phyloP scores from a whole-genome alignment of 2,113 vertebrate genomes.

The Salvelinus namaycush region DNA sequence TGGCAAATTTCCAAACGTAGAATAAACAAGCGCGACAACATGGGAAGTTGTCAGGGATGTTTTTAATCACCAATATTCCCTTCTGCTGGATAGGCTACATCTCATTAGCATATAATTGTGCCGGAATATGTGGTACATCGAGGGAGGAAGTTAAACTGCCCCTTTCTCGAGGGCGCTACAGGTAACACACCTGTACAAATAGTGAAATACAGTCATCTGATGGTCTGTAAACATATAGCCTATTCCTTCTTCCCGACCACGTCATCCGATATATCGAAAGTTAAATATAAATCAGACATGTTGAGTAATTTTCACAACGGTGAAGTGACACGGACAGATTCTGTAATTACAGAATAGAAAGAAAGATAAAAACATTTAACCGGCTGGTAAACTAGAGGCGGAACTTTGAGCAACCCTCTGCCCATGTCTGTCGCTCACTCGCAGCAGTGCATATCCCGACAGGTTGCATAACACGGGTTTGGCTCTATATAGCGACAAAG shows the following conservation, averaged over 20 bases:
- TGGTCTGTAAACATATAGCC: neutral
- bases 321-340: neutral
- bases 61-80: neutral
- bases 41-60: neutral
- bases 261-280: neutral
- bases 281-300: too few relatives aligned
- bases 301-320: neutral
- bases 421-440: neutral
- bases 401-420: neutral
- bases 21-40: conserved; percentile 3
- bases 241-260: neutral
- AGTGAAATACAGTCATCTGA: neutral
- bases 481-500: conserved; percentile 1
- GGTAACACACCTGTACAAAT: conserved; percentile 73
- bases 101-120: conserved; percentile 14
- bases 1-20: neutral
- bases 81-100: neutral
- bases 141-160: neutral
- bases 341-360: neutral
- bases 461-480: neutral
- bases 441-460: neutral
- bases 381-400: too few relatives aligned
- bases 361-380: neutral
- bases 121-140: conserved; percentile 17
- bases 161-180: conserved; percentile 50